Evolutionary conservation across 2,888 invertebrate species (phyloP).

Genomic region (Microctonus aethiopoides): DNA sequence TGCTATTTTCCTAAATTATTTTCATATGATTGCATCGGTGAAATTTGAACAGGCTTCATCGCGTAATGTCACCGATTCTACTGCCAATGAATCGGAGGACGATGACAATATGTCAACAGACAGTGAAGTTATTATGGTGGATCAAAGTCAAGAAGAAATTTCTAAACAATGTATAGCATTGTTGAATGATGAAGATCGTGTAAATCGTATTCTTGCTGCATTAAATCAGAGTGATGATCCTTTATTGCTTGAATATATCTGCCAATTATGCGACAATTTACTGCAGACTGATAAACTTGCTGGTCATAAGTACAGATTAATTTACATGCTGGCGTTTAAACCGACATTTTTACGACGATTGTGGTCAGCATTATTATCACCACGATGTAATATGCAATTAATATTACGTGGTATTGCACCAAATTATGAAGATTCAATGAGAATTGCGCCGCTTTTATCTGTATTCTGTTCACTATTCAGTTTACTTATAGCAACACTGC

Average conservation of each 20-base stretch:
- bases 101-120: slow-evolving; percentile 67
- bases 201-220: slow-evolving; percentile 69
- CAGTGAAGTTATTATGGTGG: slow-evolving; percentile 71
- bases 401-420: slow-evolving; percentile 76
- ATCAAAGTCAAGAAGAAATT: slow-evolving; percentile 69
- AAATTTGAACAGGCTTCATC: slow-evolving; percentile 67
- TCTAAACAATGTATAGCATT: slow-evolving; percentile 73
- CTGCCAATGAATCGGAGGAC: slow-evolving; percentile 7
- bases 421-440: slow-evolving; percentile 72
- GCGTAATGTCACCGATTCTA: slow-evolving; percentile 62
- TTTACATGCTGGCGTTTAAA: slow-evolving; percentile 85
- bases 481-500: slow-evolving; percentile 82
- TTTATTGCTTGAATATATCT: slow-evolving; percentile 75
- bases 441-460: slow-evolving; percentile 81
- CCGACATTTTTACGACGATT: slow-evolving; percentile 80
- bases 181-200: slow-evolving; percentile 75
- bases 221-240: slow-evolving; percentile 69
- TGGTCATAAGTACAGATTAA: slow-evolving; percentile 83
- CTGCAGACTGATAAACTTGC: slow-evolving; percentile 84
- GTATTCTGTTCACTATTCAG: slow-evolving; percentile 88
- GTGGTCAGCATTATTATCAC: slow-evolving; percentile 73
- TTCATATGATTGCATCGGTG: slow-evolving; percentile 72
- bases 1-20: slow-evolving; percentile 66
- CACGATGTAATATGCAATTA: slow-evolving; percentile 73
- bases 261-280: slow-evolving; percentile 85